Evolutionary conservation across 2,888 invertebrate species (phyloP), one percentile per base, ranked within the genome.

Genomic region (Rhorus exstirpatorius): DNA sequence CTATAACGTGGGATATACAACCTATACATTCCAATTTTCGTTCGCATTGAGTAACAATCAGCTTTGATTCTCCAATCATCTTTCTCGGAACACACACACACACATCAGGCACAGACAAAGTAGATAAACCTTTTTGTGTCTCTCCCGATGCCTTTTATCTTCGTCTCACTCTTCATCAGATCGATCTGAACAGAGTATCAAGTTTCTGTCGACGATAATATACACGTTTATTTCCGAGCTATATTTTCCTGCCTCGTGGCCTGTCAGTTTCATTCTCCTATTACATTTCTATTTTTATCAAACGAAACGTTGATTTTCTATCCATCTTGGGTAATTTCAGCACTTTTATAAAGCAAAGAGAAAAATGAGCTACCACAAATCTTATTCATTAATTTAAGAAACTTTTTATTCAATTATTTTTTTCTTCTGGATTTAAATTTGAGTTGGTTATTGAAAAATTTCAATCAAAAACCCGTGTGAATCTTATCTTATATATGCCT

Each of bases 181-280:
- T 68, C 60, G 74, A 79, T 79, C 24, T 38, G 24, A 31, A 53
- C 61, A 53, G 53, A 65, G 14, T 72, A 65, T 71, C 38, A 63
- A 21, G 55, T 79, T 65, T 58, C 55, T 14, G 71, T 74, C 31
- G 46, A 58, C 71, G 58, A 35, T 60, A 60, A 71, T 60, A 38
- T 14, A 60, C 46, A 24, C n/a, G 19, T 49, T 31, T 46, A 10
- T 65, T 31, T 31, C 49, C 17, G 17, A 2, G 46, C 46, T 14
- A 10, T 49, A n/a, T 65, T 31, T 46, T 74, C 19, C 49, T 61
- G 14, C 35, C 21, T 41, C 55, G 58, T 67, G 24, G 46, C 58
- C 14, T 17, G n/a, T 38, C 46, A 31, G 17, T 55, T 58, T 35
- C 6, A 38, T 26, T 49, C 21, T 53, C 4, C 12, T 38, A 24